These are phyloP conservation scores for Pristionchus exspectatus DNA, from an alignment of 2,888 invertebrate species.

Conservation along the genomic window DNA sequence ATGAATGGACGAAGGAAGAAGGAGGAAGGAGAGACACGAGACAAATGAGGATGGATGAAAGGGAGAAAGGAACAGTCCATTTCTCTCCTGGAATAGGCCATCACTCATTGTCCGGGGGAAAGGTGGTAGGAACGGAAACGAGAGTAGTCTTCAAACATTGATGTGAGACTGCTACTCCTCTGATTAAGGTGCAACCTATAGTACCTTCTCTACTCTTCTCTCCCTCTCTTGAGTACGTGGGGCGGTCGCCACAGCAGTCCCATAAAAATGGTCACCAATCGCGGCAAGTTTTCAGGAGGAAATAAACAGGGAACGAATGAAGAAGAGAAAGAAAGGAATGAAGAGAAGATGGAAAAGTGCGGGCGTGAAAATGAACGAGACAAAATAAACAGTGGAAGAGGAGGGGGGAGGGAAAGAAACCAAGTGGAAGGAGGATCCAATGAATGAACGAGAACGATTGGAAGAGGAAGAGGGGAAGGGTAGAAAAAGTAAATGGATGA, in stretches of 20 bases:
- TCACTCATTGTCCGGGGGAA: background rate
- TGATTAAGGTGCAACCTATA: background rate
- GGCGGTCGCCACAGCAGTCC: background rate
- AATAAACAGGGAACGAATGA: background rate
- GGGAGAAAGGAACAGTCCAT: background rate
- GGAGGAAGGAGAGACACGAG: background rate
- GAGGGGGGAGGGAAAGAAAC: background rate
- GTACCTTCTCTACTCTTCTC: background rate
- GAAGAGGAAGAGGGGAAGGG: background rate
- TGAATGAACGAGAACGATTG: constrained; percentile 7
- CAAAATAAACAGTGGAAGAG: constrained; percentile 46
- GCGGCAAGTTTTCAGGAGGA: background rate
- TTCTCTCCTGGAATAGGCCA: background rate
- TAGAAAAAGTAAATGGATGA: background rate
- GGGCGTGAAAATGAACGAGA: constrained; percentile 14
- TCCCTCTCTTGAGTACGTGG: background rate
- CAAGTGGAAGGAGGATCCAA: constrained; percentile 14
- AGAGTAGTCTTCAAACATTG: too few species aligned
- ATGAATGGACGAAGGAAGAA: background rate
- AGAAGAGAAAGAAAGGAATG: background rate
- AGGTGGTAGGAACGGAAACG: background rate
- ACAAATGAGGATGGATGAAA: constrained; percentile 13
- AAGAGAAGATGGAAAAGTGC: background rate
- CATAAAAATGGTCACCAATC: background rate
- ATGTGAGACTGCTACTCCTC: background rate